Percentiles rank a stretch among this genome's conserved stretches.
Evolutionary conservation across 1,140 invertebrate species (phyloP).

Genomic region (Bombus impatiens): DNA sequence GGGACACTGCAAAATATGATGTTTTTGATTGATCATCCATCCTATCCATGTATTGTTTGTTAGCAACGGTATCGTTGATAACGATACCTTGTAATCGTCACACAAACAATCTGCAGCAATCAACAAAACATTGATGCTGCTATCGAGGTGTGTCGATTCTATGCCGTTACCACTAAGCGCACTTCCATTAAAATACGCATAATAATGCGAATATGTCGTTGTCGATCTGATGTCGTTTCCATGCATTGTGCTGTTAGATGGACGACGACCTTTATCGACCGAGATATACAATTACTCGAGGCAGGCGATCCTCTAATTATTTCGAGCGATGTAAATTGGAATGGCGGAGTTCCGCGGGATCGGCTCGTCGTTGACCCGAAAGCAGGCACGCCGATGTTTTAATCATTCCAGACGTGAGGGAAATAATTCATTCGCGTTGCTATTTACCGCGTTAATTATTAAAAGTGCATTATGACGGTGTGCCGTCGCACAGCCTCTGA

Average conservation of each 20-base stretch:
- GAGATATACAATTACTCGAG: no score
- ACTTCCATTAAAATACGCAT: not conserved
- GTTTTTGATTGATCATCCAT: no score
- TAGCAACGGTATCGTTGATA: not conserved
- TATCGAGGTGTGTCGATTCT: not conserved
- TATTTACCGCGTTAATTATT: slow-evolving; percentile 55
- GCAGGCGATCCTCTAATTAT: slow-evolving; percentile 12
- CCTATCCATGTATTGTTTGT: not conserved
- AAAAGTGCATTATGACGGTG: slow-evolving; percentile 47
- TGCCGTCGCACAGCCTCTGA: not conserved
- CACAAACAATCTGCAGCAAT: not conserved
- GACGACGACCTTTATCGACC: not conserved
- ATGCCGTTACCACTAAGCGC: not conserved
- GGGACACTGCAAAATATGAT: no score
- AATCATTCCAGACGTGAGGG: slow-evolving; percentile 32
- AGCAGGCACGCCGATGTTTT: not conserved
- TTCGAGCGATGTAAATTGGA: slow-evolving; percentile 6
- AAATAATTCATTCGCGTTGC: slow-evolving; percentile 42
- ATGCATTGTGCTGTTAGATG: not conserved
- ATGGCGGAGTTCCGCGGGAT: not conserved
- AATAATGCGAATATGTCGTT: not conserved
- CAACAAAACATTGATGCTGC: not conserved
- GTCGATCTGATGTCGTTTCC: not conserved
- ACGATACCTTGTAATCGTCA: not conserved
- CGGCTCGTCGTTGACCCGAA: slow-evolving; percentile 1